Conservation (phyloP, 2,888 invertebrate genomes). For the Latheticus oryzae region DNA sequence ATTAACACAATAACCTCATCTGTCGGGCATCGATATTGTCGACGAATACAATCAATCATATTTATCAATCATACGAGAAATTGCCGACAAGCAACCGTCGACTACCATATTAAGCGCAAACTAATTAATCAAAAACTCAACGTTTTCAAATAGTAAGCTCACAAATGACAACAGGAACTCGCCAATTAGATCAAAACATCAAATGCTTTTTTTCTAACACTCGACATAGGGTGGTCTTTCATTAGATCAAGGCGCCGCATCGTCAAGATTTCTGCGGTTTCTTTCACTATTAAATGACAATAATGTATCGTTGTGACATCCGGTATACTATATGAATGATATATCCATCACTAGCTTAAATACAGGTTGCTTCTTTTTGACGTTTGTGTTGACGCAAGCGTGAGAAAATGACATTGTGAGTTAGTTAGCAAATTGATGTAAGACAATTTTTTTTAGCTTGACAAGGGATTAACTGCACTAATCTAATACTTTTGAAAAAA, state of each 20-base stretch:
- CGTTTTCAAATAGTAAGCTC: slow-evolving; percentile 11
- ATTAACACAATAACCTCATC: slow-evolving; percentile 34
- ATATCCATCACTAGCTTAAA: slow-evolving; percentile 50
- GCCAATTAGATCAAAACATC: slow-evolving; percentile 37
- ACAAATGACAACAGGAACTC: slow-evolving; percentile 39
- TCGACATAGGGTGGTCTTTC: slow-evolving; percentile 56
- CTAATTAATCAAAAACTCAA: slow-evolving; percentile 46
- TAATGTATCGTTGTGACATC: slow-evolving; percentile 53
- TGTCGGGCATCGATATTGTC: slow-evolving; percentile 30
- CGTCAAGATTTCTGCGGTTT: slow-evolving; percentile 54
- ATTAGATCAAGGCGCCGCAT: slow-evolving; percentile 58
- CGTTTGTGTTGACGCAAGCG: slow-evolving; percentile 16
- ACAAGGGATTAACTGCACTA: no score
- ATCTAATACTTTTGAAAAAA: no score
- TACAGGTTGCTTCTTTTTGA: slow-evolving; percentile 7
- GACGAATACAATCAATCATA: slow-evolving; percentile 46
- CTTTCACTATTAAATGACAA: slow-evolving; percentile 57
- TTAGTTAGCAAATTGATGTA: no score
- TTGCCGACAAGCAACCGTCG: slow-evolving; percentile 49
- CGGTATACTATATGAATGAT: slow-evolving; percentile 56
- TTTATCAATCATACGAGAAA: slow-evolving; percentile 47
- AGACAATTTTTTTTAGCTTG: no score
- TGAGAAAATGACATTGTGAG: slow-evolving; percentile 20
- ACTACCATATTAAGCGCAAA: slow-evolving; percentile 49
- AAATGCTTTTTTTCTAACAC: slow-evolving; percentile 43